phyloP scores from a whole-genome alignment of 2,797 vertebrate genomes.

The Novumbra hubbsi region DNA sequence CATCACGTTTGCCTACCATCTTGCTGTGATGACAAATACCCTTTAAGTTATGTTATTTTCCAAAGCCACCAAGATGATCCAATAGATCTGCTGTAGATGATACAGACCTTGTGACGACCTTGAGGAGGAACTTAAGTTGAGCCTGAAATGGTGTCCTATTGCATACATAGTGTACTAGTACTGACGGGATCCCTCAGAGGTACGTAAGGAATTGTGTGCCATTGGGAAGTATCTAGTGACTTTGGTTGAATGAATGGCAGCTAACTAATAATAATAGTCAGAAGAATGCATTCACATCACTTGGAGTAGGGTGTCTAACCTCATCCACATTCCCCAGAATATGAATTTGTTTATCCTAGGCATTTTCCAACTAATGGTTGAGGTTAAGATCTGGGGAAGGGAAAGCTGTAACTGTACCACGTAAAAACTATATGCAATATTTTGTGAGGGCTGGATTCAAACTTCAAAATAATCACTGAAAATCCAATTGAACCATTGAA shows the following conservation, averaged over 20 bases:
- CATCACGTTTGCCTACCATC: not conserved
- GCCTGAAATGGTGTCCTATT: not conserved
- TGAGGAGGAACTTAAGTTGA: slow-evolving; percentile 37
- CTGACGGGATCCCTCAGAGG: not conserved
- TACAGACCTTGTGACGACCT: slow-evolving; percentile 52
- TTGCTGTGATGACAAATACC: not conserved
- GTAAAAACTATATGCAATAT: too few relatives aligned
- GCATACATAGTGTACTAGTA: not conserved
- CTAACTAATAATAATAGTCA: slow-evolving; percentile 40
- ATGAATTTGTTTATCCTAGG: slow-evolving; percentile 52
- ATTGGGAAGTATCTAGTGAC: slow-evolving; percentile 6
- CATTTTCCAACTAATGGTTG: too few relatives aligned
- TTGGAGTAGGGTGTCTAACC: slow-evolving; percentile 48
- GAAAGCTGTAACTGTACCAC: too few relatives aligned
- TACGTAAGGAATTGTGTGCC: not conserved
- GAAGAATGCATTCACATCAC: slow-evolving; percentile 59
- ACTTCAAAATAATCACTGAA: too few relatives aligned
- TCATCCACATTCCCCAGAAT: slow-evolving; percentile 61
- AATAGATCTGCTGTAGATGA: too few relatives aligned
- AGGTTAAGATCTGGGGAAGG: too few relatives aligned
- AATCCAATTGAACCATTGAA: too few relatives aligned
- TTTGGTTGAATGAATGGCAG: slow-evolving; percentile 42
- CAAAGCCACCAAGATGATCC: slow-evolving; percentile 17
- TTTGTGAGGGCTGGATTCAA: too few relatives aligned
- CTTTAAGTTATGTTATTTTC: slow-evolving; percentile 14